phyloP scores from a whole-genome alignment of 2,797 vertebrate species.

The Rhinophrynus dorsalis region DNA sequence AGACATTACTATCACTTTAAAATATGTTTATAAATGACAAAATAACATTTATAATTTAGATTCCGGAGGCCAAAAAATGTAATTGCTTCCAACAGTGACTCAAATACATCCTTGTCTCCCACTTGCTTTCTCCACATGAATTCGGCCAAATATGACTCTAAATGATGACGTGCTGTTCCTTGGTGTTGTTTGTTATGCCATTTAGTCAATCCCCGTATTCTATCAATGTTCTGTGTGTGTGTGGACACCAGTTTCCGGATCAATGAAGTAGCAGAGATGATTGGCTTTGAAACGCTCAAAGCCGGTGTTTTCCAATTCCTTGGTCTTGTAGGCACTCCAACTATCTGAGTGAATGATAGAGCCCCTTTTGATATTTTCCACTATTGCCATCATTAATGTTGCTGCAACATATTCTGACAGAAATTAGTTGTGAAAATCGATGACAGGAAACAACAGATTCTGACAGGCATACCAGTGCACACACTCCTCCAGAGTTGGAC shows the following conservation, averaged over 20 bases:
- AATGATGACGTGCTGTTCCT: background rate
- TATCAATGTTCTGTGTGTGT: too few relatives aligned
- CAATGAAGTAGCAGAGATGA: background rate
- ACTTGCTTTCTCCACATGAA: background rate
- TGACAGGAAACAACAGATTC: too few relatives aligned
- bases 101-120: background rate
- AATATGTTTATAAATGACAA: too few relatives aligned
- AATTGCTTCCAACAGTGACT: background rate
- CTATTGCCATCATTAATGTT: background rate
- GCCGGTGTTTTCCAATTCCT: too few relatives aligned
- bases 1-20: too few relatives aligned
- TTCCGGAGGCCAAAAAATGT: background rate
- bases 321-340: background rate
- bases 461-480: too few relatives aligned
- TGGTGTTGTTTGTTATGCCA: background rate
- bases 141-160: background rate
- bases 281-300: too few relatives aligned
- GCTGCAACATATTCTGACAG: too few relatives aligned
- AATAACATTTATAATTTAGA: background rate
- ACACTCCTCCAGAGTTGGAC: too few relatives aligned
- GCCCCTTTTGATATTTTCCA: background rate
- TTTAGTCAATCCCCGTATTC: background rate
- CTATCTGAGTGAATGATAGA: background rate
- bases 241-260: background rate
- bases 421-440: too few relatives aligned